These are phyloP conservation scores for Pluvialis apricaria DNA, from an alignment of 2,113 vertebrate species.

Conservation along the genomic window DNA sequence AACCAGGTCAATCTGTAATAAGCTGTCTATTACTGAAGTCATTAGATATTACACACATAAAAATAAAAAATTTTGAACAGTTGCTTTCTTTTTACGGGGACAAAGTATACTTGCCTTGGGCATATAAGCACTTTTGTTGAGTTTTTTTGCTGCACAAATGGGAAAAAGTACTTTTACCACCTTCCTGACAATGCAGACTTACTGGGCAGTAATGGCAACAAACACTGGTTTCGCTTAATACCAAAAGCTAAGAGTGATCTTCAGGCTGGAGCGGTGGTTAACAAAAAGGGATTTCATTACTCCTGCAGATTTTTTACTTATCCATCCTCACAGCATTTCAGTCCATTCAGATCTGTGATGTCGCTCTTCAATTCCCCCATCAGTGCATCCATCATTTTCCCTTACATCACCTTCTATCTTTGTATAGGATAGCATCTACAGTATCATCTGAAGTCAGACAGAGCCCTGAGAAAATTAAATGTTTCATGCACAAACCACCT, in stretches of 20 bases:
- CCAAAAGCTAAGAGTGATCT: not conserved
- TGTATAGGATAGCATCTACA: not conserved
- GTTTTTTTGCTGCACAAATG: not conserved
- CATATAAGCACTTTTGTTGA: not conserved
- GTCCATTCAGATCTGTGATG: not conserved
- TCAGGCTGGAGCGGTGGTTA: not conserved
- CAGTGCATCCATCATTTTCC: not conserved
- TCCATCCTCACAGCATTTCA: not conserved
- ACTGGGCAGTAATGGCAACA: not conserved
- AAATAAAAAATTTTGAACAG: not conserved
- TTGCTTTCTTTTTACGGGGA: not conserved
- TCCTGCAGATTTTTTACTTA: not conserved
- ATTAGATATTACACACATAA: not conserved
- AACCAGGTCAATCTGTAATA: not conserved
- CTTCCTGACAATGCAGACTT: not conserved
- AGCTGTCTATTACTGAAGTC: not conserved
- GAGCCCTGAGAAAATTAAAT: conserved; percentile 13
- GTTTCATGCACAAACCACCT: conserved; percentile 15
- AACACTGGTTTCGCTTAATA: not conserved
- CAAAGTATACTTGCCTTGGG: not conserved
- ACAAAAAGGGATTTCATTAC: not conserved
- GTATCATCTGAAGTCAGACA: not conserved
- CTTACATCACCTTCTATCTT: not conserved
- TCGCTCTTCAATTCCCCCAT: not conserved
- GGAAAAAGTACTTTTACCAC: not conserved